Base-by-base conservation (phyloP, 2,888 invertebrate genomes). In the Acanthacorydalis orientalis region DNA sequence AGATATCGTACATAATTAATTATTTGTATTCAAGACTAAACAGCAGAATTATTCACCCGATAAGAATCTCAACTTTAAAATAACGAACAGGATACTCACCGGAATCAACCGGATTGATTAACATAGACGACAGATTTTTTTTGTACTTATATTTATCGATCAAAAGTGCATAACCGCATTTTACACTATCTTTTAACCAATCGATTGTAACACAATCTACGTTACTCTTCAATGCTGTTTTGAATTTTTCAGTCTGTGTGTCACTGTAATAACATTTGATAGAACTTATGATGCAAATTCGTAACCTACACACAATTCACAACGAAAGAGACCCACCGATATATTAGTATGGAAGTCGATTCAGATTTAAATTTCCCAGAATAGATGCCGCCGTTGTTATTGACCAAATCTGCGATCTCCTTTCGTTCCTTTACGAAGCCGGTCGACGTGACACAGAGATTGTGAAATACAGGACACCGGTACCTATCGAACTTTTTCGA, bases 401-500 rank as follows among this genome's bases (percentile, higher is more conserved):
- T 77, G 0, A 95, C 75, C 2, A 84, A 56, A 46, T 74, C n/a
- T n/a, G n/a, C n/a, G n/a, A n/a, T n/a, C n/a, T n/a, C n/a, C n/a
- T n/a, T n/a, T n/a, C n/a, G n/a, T n/a, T n/a, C n/a, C n/a, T n/a
- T n/a, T n/a, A n/a, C n/a, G n/a, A n/a, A n/a, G n/a, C n/a, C n/a
- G n/a, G 92, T 86, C 0, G 84, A 80, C 1, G 85, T 85, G 2
- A 91, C 76, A 55, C 77, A 74, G 1, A 90, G 68, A 48, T 84
- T 85, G 51, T 80, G 75, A 62, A 95, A 91, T 0, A 83, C 68
- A 0, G 83, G 83, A 60, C 83, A 74, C 56, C 68, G 65, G 54
- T 69, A 73, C 44, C 65, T 62, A 14, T 74, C 59, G 58, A n/a
- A n/a, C n/a, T n/a, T n/a, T n/a, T n/a, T n/a, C n/a, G n/a, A n/a